These are phyloP conservation scores for Zoanthus gigantus DNA, from an alignment of 92 coral and sea anemone species.

Conservation along the genomic window DNA sequence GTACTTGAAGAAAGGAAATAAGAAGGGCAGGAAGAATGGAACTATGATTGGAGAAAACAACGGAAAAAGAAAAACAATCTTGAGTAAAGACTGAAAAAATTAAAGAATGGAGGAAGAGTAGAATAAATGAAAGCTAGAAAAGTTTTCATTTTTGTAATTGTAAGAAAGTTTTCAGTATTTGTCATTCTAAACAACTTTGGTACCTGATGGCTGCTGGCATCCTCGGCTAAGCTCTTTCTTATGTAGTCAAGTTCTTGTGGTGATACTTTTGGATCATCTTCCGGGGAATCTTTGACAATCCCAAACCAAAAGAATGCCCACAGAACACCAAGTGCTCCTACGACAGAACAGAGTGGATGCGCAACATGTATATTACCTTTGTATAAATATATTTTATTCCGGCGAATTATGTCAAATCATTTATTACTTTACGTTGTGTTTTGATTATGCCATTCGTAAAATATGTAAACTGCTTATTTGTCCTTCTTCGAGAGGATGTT, in stretches of 20 bases:
- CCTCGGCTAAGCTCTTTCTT: slow-evolving; percentile 62
- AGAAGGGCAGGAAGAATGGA: neutral
- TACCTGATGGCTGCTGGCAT: slow-evolving; percentile 42
- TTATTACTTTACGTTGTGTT: too few relatives aligned
- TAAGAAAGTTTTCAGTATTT: neutral
- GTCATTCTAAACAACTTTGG: neutral
- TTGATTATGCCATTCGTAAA: too few relatives aligned
- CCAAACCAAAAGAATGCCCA: slow-evolving; percentile 92
- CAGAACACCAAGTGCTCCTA: slow-evolving; percentile 78
- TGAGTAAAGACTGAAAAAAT: neutral
- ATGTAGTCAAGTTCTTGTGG: slow-evolving; percentile 82
- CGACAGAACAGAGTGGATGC: neutral
- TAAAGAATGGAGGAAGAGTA: neutral
- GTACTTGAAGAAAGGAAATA: neutral
- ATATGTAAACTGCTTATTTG: too few relatives aligned
- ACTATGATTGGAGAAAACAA: too few relatives aligned
- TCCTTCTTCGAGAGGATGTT: too few relatives aligned
- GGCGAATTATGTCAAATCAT: too few relatives aligned
- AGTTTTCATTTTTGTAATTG: neutral
- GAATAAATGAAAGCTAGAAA: neutral
- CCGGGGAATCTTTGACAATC: slow-evolving; percentile 84
- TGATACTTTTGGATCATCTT: slow-evolving; percentile 84
- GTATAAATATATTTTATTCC: too few relatives aligned
- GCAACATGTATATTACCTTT: too few relatives aligned
- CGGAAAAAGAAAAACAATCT: too few relatives aligned